These are phyloP conservation scores for Sitta europaea DNA, from an alignment of 2,113 vertebrate genomes.

Conservation along the genomic window DNA sequence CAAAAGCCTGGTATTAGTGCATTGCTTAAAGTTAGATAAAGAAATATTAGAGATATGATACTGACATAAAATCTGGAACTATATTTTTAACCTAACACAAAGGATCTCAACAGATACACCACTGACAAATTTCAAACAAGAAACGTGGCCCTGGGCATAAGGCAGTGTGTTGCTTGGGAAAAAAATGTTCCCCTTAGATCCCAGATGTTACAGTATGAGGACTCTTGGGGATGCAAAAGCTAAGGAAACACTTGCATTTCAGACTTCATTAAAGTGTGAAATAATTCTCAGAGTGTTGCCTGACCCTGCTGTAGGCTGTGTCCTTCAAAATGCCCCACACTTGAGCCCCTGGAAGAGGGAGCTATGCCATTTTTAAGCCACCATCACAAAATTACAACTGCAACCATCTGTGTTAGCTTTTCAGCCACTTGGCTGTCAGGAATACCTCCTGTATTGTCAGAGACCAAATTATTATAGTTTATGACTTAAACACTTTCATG, in stretches of 20 bases:
- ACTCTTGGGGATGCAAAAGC: not conserved
- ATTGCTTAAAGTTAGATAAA: not conserved
- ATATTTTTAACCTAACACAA: not conserved
- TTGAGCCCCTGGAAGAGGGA: not conserved
- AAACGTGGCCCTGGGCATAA: not conserved
- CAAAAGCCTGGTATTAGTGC: not conserved
- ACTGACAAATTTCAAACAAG: not conserved
- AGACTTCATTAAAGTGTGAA: not conserved
- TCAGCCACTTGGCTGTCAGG: not conserved
- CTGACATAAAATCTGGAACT: not conserved
- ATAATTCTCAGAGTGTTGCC: not conserved
- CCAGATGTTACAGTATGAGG: not conserved
- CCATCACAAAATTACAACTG: not conserved
- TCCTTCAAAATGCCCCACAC: too few species aligned
- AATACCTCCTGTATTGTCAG: not conserved
- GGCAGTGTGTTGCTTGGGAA: not conserved
- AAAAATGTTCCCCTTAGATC: not conserved
- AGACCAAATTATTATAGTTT: not conserved
- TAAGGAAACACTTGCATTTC: not conserved
- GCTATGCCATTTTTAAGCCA: not conserved
- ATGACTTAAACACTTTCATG: not conserved
- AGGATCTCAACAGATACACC: not conserved
- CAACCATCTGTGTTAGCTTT: not conserved
- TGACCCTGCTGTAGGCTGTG: accelerated
- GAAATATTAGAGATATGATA: not conserved